These are phyloP conservation scores for Congeria kusceri DNA, from an alignment of 2,888 invertebrate genomes.

Conservation along the genomic window DNA sequence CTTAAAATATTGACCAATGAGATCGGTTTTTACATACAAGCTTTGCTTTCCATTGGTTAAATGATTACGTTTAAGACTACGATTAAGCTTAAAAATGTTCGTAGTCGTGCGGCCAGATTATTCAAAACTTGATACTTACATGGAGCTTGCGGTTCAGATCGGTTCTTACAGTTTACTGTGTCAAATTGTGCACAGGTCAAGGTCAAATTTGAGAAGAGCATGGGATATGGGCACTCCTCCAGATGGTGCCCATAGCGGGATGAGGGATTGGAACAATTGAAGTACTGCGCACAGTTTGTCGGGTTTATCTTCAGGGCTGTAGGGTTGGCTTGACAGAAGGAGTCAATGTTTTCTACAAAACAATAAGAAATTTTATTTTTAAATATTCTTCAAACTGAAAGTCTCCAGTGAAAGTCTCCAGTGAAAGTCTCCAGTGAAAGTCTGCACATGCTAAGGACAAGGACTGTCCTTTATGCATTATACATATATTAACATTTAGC, in stretches of 20 bases:
- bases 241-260: constrained; percentile 28
- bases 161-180: constrained; percentile 50
- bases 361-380: neutral
- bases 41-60: too few relatives aligned
- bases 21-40: too few relatives aligned
- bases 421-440: too few relatives aligned
- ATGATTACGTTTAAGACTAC: too few relatives aligned
- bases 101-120: too few relatives aligned
- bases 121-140: constrained; percentile 53
- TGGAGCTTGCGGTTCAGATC: constrained; percentile 56
- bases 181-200: constrained; percentile 48
- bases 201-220: constrained; percentile 50
- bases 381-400: too few relatives aligned
- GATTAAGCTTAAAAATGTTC: too few relatives aligned
- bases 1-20: too few relatives aligned
- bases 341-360: constrained; percentile 24
- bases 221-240: constrained; percentile 58
- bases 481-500: too few relatives aligned
- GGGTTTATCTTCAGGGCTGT: constrained; percentile 40
- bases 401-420: too few relatives aligned
- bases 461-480: too few relatives aligned
- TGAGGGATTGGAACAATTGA: constrained; percentile 46
- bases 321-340: constrained; percentile 53
- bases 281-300: constrained; percentile 60
- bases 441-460: too few relatives aligned